phyloP scores from a whole-genome alignment of 2,113 vertebrate species.

The Indicator maculatus region DNA sequence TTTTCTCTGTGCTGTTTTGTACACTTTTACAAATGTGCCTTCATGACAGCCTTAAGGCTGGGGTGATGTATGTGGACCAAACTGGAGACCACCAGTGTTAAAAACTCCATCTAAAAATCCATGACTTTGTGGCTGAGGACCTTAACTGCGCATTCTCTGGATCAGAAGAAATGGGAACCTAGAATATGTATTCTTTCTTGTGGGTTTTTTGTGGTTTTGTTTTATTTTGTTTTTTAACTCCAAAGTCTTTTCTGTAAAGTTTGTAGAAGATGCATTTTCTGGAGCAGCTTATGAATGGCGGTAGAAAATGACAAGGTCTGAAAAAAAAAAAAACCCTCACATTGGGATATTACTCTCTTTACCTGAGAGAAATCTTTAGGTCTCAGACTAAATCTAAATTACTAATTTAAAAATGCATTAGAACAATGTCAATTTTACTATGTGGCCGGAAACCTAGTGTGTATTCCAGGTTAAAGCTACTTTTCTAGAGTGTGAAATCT shows the following conservation, averaged over 20 bases:
- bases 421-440: not conserved
- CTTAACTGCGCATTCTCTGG: not conserved
- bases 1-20: slow-evolving; percentile 5
- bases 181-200: not conserved
- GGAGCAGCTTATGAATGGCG: not conserved
- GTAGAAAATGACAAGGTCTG: not conserved
- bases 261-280: not conserved
- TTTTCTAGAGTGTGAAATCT: not conserved
- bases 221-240: not conserved
- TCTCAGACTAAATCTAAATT: not conserved
- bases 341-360: not conserved
- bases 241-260: not conserved
- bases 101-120: slow-evolving; percentile 18
- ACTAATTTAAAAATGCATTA: not conserved
- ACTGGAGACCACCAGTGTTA: not conserved
- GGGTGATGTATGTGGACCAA: not conserved
- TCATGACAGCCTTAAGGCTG: slow-evolving; percentile 25
- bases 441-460: not conserved
- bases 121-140: not conserved
- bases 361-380: not conserved
- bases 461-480: not conserved
- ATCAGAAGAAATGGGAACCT: not conserved
- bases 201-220: not conserved
- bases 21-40: not conserved
- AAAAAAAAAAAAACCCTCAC: not conserved